A percentile compares a stretch with the other conserved stretches of the same genome.
These are phyloP conservation scores for Oreotrochilus melanogaster DNA, from an alignment of 2,113 vertebrate species.

Conservation along the genomic window DNA sequence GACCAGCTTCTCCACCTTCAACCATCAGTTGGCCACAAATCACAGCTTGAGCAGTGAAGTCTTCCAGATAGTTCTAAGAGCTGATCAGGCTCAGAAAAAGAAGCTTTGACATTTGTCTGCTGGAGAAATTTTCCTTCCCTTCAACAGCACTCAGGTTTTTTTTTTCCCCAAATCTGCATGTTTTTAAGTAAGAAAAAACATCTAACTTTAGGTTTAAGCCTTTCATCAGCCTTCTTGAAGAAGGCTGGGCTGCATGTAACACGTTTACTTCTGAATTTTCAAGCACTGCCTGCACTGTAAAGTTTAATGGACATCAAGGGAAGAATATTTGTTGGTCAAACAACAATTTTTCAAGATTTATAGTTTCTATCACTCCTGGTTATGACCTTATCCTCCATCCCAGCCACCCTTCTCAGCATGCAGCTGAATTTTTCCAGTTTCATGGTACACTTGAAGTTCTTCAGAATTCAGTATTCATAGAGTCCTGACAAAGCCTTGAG, in stretches of 20 bases:
- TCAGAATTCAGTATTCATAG: conserved; percentile 62
- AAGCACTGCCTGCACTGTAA: conserved; percentile 13
- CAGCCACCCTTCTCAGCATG: conserved; percentile 58
- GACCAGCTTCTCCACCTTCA: background rate
- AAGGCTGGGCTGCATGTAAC: background rate
- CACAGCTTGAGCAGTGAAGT: background rate
- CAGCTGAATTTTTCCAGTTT: conserved; percentile 67
- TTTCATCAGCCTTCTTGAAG: background rate
- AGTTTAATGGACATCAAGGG: conserved; percentile 66
- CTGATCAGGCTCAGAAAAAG: background rate
- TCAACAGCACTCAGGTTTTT: background rate
- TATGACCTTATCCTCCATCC: conserved; percentile 40
- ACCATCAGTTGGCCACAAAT: background rate
- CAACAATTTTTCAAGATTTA: conserved; percentile 66
- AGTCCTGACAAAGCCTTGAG: conserved; percentile 66
- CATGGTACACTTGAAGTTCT: conserved; percentile 59
- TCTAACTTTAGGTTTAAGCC: background rate
- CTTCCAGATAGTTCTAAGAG: background rate
- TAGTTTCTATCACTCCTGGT: conserved; percentile 45
- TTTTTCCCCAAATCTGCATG: background rate
- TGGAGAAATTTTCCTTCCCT: background rate
- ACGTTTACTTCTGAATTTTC: conserved; percentile 21
- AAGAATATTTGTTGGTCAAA: conserved; percentile 56
- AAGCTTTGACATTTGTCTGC: background rate
- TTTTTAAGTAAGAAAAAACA: background rate